These are phyloP conservation scores for Plecotus auritus DNA, from an alignment of 2,113 vertebrate species.

Conservation along the genomic window DNA sequence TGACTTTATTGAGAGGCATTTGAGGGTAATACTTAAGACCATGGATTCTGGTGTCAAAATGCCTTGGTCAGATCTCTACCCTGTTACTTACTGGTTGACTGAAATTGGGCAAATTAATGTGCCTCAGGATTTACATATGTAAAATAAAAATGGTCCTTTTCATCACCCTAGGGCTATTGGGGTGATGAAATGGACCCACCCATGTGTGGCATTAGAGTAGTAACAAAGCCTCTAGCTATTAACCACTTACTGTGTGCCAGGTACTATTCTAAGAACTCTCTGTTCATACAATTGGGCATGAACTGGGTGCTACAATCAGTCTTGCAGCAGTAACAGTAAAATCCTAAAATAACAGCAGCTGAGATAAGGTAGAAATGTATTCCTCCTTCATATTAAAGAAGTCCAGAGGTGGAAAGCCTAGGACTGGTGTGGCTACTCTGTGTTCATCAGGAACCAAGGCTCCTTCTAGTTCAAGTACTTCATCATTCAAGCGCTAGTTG, in stretches of 20 bases:
- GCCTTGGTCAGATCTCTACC: neutral
- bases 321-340: no score
- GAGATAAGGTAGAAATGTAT: neutral
- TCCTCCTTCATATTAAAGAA: neutral
- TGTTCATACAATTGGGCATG: neutral
- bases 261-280: neutral
- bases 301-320: neutral
- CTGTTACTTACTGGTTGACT: neutral
- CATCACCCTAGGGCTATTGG: neutral
- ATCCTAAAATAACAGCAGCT: neutral
- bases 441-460: neutral
- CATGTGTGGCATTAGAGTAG: neutral
- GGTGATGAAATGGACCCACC: neutral
- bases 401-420: neutral
- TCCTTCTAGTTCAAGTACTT: neutral
- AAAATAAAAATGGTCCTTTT: neutral
- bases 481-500: neutral
- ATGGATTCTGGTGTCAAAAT: neutral
- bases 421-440: neutral
- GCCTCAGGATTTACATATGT: neutral
- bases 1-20: neutral
- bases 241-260: neutral
- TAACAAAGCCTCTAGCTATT: neutral
- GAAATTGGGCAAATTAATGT: neutral
- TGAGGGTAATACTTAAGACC: neutral